A percentile compares a stretch with the other conserved stretches of the same genome.
Evolutionary conservation across 2,797 vertebrate genomes (phyloP).

Genomic region (Tamandua tetradactyla): DNA sequence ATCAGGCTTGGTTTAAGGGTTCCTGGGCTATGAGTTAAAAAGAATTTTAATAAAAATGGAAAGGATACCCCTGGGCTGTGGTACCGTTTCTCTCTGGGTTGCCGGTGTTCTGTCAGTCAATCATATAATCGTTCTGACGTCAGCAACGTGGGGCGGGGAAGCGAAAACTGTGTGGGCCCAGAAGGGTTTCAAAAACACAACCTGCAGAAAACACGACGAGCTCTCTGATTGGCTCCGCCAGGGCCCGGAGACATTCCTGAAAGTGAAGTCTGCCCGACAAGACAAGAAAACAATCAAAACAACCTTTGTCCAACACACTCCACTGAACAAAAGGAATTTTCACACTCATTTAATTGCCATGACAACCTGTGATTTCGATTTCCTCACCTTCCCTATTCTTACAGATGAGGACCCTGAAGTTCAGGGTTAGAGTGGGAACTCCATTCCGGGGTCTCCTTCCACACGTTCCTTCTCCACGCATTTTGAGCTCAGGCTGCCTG

Average conservation of each 20-base stretch:
- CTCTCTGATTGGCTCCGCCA: background rate
- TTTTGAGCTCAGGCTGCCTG: background rate
- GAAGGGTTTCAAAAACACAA: slow-evolving; percentile 37
- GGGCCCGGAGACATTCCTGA: background rate
- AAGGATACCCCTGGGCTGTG: slow-evolving; percentile 63
- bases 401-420: background rate
- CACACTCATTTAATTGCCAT: background rate
- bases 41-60: slow-evolving; percentile 81
- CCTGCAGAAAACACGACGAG: background rate
- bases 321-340: background rate
- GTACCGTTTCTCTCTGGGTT: slow-evolving; percentile 56
- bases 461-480: background rate
- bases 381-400: background rate
- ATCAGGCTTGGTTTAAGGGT: slow-evolving; percentile 70
- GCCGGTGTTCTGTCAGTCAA: slow-evolving; percentile 69
- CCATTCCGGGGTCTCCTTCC: background rate
- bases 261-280: background rate
- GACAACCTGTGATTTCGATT: background rate
- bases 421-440: background rate
- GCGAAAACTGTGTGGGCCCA: slow-evolving; percentile 13
- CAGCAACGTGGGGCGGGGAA: background rate
- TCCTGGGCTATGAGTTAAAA: slow-evolving; percentile 77
- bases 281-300: background rate
- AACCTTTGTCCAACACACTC: background rate
- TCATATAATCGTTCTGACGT: slow-evolving; percentile 65